Evolutionary conservation across 2,113 vertebrate genomes (phyloP), one percentile per base, ranked within the genome.

Genomic region (Aix galericulata): DNA sequence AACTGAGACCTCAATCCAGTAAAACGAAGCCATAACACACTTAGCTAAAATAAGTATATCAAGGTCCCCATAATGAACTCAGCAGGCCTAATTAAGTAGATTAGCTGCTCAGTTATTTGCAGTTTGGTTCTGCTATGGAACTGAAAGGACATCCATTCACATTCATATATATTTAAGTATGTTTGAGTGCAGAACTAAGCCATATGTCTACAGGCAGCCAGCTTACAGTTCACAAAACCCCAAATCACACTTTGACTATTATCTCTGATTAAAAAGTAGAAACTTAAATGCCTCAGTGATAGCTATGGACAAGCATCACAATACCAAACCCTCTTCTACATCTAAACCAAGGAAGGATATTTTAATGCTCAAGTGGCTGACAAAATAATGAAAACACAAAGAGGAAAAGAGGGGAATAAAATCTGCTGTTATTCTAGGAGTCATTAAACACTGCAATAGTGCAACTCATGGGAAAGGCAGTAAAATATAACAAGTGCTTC

Each of bases 401-500:
- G 36, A 86, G 36, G 13, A 81, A 69, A 77, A 72, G 56, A 68
- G 7, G 11, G 8, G 62, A 42, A 25, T 48, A 50, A 62, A 82
- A 42, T n/a, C 8, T 38, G n/a, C 46, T 66, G n/a, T 67, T 91
- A 67, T 48, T 85, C 91, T 50, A 85, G 25, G 15, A 95, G n/a
- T 38, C 38, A 67, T 78, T 42, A 94, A 84, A 72, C 27, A 71
- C 18, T 46, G 27, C 36, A 89, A 46, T 17, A 83, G 48, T 12
- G 2, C n/a, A 78, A 34, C 42, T 83, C 88, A 64, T 44, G 25
- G 21, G 84, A 96, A 91, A 75, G 46, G 48, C 71, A 91, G 62
- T 90, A 96, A 94, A 96, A 92, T 34, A 75, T 6, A 81, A 62
- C 48, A 92, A 79, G 71, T 55, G 64, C 21, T 95, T 92, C 71